Evolutionary conservation across 2,888 invertebrate genomes (phyloP).

Genomic region (Drosophila parthenogenetica): DNA sequence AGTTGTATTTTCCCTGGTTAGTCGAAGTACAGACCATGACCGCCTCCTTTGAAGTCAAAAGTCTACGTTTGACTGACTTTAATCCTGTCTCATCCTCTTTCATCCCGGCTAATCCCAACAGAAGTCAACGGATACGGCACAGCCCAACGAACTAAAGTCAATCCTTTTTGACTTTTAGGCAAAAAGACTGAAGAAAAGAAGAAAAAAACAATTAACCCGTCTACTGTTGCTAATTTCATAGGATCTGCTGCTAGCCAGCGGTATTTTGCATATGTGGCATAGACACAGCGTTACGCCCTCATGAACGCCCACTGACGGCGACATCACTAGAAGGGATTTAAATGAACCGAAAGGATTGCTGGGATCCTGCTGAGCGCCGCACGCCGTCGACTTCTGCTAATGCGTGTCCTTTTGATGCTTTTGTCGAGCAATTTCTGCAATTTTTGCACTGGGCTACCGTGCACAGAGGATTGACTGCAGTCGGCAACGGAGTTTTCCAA

Average conservation of each 20-base stretch:
- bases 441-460: conserved; percentile 57
- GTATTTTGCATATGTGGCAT: conserved; percentile 59
- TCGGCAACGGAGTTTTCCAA: conserved; percentile 15
- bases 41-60: conserved; percentile 20
- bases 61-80: conserved; percentile 29
- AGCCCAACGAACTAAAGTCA: conserved; percentile 60
- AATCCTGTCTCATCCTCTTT: conserved; percentile 77
- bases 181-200: conserved; percentile 15
- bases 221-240: conserved; percentile 80
- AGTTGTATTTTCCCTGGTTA: conserved; percentile 24
- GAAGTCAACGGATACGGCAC: conserved; percentile 71
- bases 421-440: conserved; percentile 30
- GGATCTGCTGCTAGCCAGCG: conserved; percentile 51
- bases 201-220: conserved; percentile 71
- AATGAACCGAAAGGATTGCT: conserved; percentile 15
- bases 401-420: conserved; percentile 36
- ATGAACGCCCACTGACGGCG: conserved; percentile 61
- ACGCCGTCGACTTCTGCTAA: conserved; percentile 38
- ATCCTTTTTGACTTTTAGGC: conserved; percentile 62
- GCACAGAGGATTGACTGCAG: conserved; percentile 10
- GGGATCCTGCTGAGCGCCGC: conserved; percentile 47
- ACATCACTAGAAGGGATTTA: conserved; percentile 48
- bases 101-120: conserved; percentile 79
- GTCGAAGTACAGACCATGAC: conserved; percentile 6
- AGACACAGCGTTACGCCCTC: conserved; percentile 51